Evolutionary conservation across 37 sponge, comb jelly and placozoan genomes (phyloP).

Genomic region (Sycon ciliatum): DNA sequence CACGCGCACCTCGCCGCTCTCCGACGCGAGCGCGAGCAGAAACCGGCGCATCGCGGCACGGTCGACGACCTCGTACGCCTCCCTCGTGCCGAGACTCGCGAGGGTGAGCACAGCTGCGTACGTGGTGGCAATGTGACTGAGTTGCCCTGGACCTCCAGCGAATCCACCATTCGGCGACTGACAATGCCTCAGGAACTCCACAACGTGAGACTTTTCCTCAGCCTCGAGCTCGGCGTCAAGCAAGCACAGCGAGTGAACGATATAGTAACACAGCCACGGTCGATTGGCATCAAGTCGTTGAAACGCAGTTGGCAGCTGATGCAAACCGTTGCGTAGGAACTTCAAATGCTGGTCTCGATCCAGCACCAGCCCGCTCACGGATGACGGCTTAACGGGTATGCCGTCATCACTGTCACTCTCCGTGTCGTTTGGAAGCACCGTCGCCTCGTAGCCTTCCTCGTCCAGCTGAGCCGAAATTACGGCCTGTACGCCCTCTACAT

Average conservation of each 20-base stretch:
- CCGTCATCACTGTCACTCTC: too few species aligned
- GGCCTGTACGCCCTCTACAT: too few species aligned
- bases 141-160: conserved; percentile 90
- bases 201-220: conserved; percentile 23
- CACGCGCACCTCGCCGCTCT: conserved; percentile 16
- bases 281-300: conserved; percentile 90
- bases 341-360: too few species aligned
- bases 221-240: conserved; percentile 36
- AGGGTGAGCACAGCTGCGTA: conserved; percentile 88
- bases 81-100: conserved; percentile 62
- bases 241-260: conserved; percentile 71
- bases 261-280: conserved; percentile 97
- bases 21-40: too few species aligned
- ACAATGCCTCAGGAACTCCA: conserved; percentile 65
- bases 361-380: too few species aligned
- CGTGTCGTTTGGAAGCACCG: too few species aligned
- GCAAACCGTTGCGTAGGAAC: conserved; percentile 20
- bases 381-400: too few species aligned
- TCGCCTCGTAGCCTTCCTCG: too few species aligned
- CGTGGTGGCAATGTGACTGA: conserved; percentile 87
- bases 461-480: too few species aligned
- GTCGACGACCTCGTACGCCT: conserved; percentile 45
- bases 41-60: too few species aligned
- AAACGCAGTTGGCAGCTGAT: conserved; percentile 18
- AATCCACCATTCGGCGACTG: conserved; percentile 80